A percentile compares a stretch with the other conserved stretches of the same genome.
These are phyloP conservation scores for Pseudocheirus occidentalis DNA, from an alignment of 2,797 vertebrate genomes.

Conservation along the genomic window DNA sequence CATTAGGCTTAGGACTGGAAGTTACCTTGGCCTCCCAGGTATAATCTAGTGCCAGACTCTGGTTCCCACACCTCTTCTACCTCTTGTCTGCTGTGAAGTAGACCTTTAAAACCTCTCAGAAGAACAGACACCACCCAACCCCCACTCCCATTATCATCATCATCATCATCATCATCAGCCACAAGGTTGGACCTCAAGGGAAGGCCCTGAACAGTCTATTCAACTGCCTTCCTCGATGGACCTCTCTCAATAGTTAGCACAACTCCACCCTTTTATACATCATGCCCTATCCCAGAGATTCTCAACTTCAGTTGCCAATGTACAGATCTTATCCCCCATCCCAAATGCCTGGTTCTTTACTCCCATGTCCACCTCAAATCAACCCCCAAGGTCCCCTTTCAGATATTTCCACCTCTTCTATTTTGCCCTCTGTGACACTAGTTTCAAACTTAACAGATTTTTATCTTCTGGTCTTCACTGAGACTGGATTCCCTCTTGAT, in stretches of 20 bases:
- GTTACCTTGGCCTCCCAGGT: neutral
- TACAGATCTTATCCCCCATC: neutral
- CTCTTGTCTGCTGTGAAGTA: neutral
- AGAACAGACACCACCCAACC: neutral
- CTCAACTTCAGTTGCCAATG: neutral
- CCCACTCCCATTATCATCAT: no score
- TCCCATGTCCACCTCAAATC: neutral
- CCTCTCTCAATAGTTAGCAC: neutral
- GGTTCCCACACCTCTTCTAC: neutral
- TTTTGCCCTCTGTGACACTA: neutral
- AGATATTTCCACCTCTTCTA: neutral
- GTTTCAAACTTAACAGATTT: neutral
- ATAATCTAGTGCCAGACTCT: neutral
- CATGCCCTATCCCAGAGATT: neutral
- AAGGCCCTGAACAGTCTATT: neutral
- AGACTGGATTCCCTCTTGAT: neutral
- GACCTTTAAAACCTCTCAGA: neutral
- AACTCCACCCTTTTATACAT: neutral
- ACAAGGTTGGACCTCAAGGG: neutral
- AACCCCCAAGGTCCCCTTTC: neutral
- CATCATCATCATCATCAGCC: neutral
- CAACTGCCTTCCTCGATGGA: neutral
- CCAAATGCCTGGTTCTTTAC: neutral
- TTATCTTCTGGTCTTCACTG: neutral
- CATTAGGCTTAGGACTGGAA: neutral